Percentiles rank a stretch among this genome's conserved stretches.
Conservation (phyloP, 2,797 vertebrate genomes). For the Poecile montanus region DNA sequence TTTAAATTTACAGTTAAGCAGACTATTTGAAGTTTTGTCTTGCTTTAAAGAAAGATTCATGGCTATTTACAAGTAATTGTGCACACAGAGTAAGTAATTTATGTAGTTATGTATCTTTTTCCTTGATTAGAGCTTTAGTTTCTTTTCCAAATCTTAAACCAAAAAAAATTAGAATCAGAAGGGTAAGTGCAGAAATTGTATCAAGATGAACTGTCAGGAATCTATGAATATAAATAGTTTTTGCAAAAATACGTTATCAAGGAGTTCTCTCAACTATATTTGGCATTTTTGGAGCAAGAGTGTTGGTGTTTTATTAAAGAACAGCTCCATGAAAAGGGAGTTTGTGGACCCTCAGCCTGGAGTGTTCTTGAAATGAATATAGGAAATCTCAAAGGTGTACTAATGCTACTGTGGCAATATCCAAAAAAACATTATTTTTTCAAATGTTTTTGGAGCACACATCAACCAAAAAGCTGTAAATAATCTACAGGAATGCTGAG, state of each 20-base stretch:
- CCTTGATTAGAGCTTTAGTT: slow-evolving; percentile 33
- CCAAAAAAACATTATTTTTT: neutral
- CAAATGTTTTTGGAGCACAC: slow-evolving; percentile 47
- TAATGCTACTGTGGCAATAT: slow-evolving; percentile 23
- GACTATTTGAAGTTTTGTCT: slow-evolving; percentile 65
- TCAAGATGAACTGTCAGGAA: slow-evolving; percentile 76
- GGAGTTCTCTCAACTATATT: slow-evolving; percentile 74
- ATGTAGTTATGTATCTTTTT: slow-evolving; percentile 11
- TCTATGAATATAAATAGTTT: slow-evolving; percentile 79
- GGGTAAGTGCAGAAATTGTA: slow-evolving; percentile 58
- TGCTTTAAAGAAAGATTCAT: slow-evolving; percentile 65
- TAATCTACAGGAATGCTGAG: slow-evolving; percentile 73
- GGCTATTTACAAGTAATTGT: slow-evolving; percentile 69
- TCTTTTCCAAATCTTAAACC: slow-evolving; percentile 32
- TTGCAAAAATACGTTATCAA: slow-evolving; percentile 75
- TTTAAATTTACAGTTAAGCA: slow-evolving; percentile 70
- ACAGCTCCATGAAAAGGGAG: slow-evolving; percentile 41
- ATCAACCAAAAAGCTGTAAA: slow-evolving; percentile 71
- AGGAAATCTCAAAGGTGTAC: slow-evolving; percentile 17
- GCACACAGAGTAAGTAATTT: slow-evolving; percentile 23
- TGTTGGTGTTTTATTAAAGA: slow-evolving; percentile 71
- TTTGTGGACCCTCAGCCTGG: slow-evolving; percentile 36
- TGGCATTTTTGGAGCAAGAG: slow-evolving; percentile 78
- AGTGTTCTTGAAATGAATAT: slow-evolving; percentile 62
- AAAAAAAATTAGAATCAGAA: slow-evolving; percentile 57